Evolutionary conservation across 2,113 vertebrate species (phyloP).

Genomic region (Saccopteryx bilineata): DNA sequence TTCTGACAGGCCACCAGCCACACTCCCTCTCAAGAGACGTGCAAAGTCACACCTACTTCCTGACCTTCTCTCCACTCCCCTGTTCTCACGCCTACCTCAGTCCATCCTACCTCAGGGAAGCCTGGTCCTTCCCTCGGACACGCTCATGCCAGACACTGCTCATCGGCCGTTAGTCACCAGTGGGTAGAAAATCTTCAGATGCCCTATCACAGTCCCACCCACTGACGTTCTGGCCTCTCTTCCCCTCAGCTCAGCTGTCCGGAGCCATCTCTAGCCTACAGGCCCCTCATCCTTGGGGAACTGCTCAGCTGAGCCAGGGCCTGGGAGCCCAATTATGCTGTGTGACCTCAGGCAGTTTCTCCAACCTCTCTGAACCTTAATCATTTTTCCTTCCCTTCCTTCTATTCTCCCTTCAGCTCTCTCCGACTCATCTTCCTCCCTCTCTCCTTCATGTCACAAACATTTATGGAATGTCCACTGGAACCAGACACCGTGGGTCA

Average conservation of each 20-base stretch:
- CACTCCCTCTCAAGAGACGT: background rate
- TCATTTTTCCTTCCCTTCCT: background rate
- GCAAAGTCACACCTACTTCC: background rate
- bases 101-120: background rate
- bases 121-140: background rate
- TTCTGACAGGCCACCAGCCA: background rate
- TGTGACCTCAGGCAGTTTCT: background rate
- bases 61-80: background rate
- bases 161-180: constrained; percentile 71
- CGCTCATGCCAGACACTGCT: constrained; percentile 52
- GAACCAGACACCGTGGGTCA: background rate
- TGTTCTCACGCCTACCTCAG: background rate
- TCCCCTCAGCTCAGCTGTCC: background rate
- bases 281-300: background rate
- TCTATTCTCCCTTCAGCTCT: background rate
- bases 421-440: background rate
- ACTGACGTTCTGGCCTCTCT: background rate
- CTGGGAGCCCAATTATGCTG: background rate
- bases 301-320: background rate
- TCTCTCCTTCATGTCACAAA: background rate
- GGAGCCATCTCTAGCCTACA: background rate
- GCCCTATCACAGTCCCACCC: background rate
- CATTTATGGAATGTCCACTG: background rate
- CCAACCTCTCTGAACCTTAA: background rate
- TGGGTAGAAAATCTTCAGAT: background rate